Evolutionary conservation across 2,888 invertebrate species (phyloP).

Genomic region (Himalopsyche anomala): DNA sequence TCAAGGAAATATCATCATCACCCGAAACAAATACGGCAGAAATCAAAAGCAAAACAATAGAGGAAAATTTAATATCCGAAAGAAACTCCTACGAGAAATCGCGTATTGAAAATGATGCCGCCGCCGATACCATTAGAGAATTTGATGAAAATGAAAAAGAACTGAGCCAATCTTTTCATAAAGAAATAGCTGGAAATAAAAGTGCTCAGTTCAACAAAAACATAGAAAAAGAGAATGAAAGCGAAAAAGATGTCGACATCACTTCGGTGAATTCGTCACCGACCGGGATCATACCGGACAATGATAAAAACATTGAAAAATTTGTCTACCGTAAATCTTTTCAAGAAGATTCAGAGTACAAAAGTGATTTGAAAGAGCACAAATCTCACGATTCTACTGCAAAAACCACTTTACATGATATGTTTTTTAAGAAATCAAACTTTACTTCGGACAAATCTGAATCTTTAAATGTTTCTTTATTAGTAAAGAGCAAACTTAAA

Average conservation of each 20-base stretch:
- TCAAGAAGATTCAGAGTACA: slow-evolving; percentile 49
- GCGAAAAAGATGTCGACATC: slow-evolving; percentile 70
- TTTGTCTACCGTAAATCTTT: slow-evolving; percentile 59
- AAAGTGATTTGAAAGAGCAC: slow-evolving; percentile 35
- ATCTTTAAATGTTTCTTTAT: slow-evolving; percentile 64
- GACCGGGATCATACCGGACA: slow-evolving; percentile 70
- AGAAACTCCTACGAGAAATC: slow-evolving; percentile 69
- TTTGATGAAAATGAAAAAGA: slow-evolving; percentile 67
- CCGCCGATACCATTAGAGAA: slow-evolving; percentile 64
- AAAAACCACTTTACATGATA: slow-evolving; percentile 66
- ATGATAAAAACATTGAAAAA: slow-evolving; percentile 69
- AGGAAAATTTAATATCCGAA: slow-evolving; percentile 56
- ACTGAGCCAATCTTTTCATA: slow-evolving; percentile 58
- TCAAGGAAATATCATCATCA: slow-evolving; percentile 49
- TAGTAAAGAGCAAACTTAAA: slow-evolving; percentile 74
- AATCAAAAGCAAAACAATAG: slow-evolving; percentile 47
- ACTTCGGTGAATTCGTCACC: slow-evolving; percentile 64
- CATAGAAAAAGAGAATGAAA: slow-evolving; percentile 70
- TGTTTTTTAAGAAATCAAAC: slow-evolving; percentile 65
- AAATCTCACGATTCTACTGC: slow-evolving; percentile 47
- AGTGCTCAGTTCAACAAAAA: slow-evolving; percentile 66
- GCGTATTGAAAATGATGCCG: slow-evolving; percentile 66
- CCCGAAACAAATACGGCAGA: slow-evolving; percentile 55
- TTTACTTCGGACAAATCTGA: slow-evolving; percentile 63
- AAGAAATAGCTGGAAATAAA: slow-evolving; percentile 53